phyloP scores from a whole-genome alignment of 1,140 invertebrate genomes.

The Dreissena rostriformis region DNA sequence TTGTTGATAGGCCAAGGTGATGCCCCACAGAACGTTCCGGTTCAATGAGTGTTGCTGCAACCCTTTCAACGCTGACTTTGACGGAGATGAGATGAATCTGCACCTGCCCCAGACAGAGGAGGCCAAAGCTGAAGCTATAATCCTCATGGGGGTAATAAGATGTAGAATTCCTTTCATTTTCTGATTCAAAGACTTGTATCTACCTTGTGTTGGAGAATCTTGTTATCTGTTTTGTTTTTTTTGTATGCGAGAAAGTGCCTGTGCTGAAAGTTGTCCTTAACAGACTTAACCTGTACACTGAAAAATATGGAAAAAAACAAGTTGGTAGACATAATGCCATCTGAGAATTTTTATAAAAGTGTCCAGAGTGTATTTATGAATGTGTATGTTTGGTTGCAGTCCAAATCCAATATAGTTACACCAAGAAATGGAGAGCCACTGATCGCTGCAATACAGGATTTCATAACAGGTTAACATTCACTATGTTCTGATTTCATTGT shows the following conservation, averaged over 20 bases:
- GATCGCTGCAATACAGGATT: constrained; percentile 99
- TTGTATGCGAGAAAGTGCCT: too few species aligned
- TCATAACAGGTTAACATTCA: constrained; percentile 88
- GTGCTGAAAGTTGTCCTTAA: too few species aligned
- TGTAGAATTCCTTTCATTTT: too few species aligned
- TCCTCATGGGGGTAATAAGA: constrained; percentile 94
- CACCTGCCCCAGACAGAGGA: constrained; percentile 99
- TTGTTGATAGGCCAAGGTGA: constrained; percentile 82
- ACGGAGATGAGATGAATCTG: constrained; percentile 99
- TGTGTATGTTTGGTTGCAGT: constrained; percentile 83
- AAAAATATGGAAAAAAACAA: too few species aligned
- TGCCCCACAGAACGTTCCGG: constrained; percentile 92
- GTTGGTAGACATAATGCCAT: too few species aligned
- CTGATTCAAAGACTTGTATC: too few species aligned
- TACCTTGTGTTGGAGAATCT: too few species aligned
- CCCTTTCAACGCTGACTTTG: constrained; percentile 99
- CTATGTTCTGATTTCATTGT: background rate
- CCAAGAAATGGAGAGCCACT: constrained; percentile 98
- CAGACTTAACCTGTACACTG: too few species aligned
- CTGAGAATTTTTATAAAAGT: too few species aligned
- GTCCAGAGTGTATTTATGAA: too few species aligned
- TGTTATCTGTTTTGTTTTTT: too few species aligned
- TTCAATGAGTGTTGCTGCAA: constrained; percentile 99
- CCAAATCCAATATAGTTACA: constrained; percentile 98
- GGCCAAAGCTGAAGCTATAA: constrained; percentile 96